phyloP scores from a whole-genome alignment of 35 echinoderm and acorn worm genomes.

The Nesometra sesokonis region DNA sequence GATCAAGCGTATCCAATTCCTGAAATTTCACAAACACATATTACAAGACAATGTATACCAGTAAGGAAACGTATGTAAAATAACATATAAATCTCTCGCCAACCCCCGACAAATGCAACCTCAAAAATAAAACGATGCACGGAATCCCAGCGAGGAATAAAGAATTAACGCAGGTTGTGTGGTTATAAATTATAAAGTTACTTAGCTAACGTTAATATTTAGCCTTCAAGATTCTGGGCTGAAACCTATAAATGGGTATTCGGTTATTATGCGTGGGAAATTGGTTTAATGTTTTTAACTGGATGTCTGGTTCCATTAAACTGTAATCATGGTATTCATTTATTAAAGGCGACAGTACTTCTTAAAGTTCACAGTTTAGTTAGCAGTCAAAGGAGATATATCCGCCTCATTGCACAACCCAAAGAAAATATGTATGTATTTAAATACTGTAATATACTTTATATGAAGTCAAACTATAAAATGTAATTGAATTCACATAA shows the following conservation, averaged over 20 bases:
- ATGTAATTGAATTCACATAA: no score
- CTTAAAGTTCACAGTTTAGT: not conserved
- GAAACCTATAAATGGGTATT: not conserved
- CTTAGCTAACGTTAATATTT: not conserved
- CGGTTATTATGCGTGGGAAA: not conserved
- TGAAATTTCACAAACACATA: not conserved
- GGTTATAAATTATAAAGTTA: not conserved
- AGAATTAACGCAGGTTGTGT: not conserved
- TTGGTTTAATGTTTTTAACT: not conserved
- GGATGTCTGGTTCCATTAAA: not conserved
- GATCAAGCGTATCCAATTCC: not conserved
- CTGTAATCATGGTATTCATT: not conserved
- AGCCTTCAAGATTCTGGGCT: not conserved
- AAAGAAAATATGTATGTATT: no score
- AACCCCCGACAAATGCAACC: not conserved
- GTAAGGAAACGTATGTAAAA: not conserved
- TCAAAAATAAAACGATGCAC: not conserved
- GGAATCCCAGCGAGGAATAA: not conserved
- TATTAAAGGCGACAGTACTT: not conserved
- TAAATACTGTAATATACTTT: no score
- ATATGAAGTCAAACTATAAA: no score
- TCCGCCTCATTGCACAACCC: no score
- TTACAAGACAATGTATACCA: not conserved
- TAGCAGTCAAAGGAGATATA: not conserved
- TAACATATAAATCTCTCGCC: not conserved